phyloP scores from a whole-genome alignment of 2,797 vertebrate species.

The Triplophysa yarkandensis region DNA sequence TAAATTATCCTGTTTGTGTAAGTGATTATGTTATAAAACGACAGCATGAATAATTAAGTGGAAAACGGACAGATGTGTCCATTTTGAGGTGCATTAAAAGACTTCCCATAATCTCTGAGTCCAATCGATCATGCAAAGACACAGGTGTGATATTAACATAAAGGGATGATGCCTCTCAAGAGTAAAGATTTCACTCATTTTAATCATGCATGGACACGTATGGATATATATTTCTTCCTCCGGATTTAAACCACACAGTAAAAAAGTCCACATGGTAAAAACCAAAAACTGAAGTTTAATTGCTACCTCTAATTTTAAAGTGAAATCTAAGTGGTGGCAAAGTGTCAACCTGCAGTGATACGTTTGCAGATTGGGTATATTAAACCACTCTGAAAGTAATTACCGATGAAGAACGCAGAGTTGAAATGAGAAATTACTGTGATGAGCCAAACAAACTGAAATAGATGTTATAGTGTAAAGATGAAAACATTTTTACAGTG shows the following conservation, averaged over 20 bases:
- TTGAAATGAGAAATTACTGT: not conserved
- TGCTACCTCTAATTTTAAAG: not conserved
- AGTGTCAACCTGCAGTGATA: constrained; percentile 3
- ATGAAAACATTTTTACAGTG: not conserved
- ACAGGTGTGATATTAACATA: constrained; percentile 5
- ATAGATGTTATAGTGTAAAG: not conserved
- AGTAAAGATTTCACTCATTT: not conserved
- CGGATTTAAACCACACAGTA: not conserved
- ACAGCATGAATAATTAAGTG: constrained; percentile 22
- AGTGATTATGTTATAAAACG: constrained; percentile 19
- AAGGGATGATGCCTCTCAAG: not conserved
- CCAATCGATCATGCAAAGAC: constrained; percentile 6
- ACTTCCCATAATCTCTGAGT: not conserved
- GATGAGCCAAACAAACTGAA: not conserved
- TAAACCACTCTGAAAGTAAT: not conserved
- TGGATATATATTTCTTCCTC: not conserved
- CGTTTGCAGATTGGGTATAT: not conserved
- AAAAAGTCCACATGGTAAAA: not conserved
- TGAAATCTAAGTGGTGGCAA: constrained; percentile 6
- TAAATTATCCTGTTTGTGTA: not conserved
- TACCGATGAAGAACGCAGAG: not conserved
- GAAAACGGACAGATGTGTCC: constrained; percentile 22
- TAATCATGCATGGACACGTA: not conserved
- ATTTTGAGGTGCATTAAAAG: not conserved
- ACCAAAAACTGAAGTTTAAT: not conserved